These are phyloP conservation scores for Hyperoodon ampullatus DNA, from an alignment of 2,113 vertebrate species.

Conservation along the genomic window DNA sequence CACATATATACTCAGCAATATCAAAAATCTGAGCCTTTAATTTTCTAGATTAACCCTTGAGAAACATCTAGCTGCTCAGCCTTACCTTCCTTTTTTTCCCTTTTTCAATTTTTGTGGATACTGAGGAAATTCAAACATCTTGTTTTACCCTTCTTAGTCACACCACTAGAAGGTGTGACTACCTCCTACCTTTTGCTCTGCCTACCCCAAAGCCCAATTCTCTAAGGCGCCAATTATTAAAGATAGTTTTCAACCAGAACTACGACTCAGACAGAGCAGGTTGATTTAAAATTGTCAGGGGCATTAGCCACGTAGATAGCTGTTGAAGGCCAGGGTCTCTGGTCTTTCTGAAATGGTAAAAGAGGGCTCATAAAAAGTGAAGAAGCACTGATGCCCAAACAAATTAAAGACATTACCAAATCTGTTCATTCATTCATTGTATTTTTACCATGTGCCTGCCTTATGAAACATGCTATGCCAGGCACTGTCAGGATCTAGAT, in stretches of 20 bases:
- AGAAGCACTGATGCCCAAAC: not conserved
- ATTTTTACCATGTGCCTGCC: not conserved
- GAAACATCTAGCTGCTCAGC: not conserved
- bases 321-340: not conserved
- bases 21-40: not conserved
- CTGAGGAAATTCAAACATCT: not conserved
- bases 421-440: not conserved
- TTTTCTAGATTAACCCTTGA: not conserved
- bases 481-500: not conserved
- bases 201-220: not conserved
- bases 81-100: not conserved
- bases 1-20: not conserved
- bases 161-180: not conserved
- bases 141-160: not conserved
- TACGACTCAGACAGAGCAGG: not conserved
- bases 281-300: not conserved
- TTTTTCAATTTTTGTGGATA: not conserved
- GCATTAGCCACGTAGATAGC: not conserved
- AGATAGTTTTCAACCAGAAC: not conserved
- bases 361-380: constrained; percentile 3
- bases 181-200: not conserved
- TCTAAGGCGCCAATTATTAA: not conserved
- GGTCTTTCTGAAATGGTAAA: not conserved
- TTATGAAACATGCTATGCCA: not conserved
- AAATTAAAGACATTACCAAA: constrained; percentile 5